These are phyloP conservation scores for Oryctes rhinoceros DNA, from an alignment of 1,140 invertebrate genomes.

Conservation along the genomic window DNA sequence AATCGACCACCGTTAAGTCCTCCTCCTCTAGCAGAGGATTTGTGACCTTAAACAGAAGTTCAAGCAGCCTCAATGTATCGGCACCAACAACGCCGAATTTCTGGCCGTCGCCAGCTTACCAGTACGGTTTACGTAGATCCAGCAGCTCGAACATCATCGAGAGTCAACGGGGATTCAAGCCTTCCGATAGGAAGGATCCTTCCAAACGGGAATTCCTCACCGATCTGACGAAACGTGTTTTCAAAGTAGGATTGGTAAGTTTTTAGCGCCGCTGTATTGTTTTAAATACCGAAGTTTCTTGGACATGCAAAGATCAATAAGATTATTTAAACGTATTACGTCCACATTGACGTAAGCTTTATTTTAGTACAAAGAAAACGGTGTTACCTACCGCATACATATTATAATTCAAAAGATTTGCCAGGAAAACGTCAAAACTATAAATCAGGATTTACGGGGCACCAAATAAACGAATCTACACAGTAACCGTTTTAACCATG, in stretches of 20 bases:
- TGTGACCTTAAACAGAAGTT: slow-evolving; percentile 44
- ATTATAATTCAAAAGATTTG: background rate
- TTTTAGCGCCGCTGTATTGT: background rate
- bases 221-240: slow-evolving; percentile 78
- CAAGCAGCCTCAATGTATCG: slow-evolving; percentile 46
- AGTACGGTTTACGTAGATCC: slow-evolving; percentile 52
- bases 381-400: background rate
- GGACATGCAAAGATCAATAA: background rate
- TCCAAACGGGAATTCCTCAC: slow-evolving; percentile 81
- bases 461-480: background rate
- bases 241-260: slow-evolving; percentile 81
- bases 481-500: background rate
- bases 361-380: background rate
- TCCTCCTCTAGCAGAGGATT: slow-evolving; percentile 10
- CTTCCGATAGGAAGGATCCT: slow-evolving; percentile 83
- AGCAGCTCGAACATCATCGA: slow-evolving; percentile 58
- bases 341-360: too few relatives aligned
- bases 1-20: background rate
- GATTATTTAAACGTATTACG: background rate
- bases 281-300: too few relatives aligned
- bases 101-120: slow-evolving; percentile 42
- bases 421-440: slow-evolving; percentile 2
- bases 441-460: background rate
- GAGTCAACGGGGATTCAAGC: slow-evolving; percentile 77
- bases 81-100: slow-evolving; percentile 47